These are phyloP conservation scores for Montipora cactus DNA, from an alignment of 64 coral and sea anemone species.

Conservation along the genomic window DNA sequence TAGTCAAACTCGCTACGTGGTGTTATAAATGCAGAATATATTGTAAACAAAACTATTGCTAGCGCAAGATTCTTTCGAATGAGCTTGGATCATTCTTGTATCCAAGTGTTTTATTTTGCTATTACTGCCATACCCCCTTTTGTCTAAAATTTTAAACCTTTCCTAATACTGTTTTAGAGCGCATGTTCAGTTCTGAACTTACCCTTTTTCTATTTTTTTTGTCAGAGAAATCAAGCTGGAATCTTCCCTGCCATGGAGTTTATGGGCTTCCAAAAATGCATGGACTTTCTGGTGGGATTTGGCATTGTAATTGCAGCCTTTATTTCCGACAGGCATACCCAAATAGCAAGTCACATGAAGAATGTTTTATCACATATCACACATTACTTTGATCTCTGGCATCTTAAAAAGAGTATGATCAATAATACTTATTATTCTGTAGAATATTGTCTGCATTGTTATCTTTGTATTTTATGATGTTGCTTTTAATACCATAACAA, in stretches of 20 bases:
- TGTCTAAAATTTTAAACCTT: no score
- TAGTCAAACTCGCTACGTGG: no score
- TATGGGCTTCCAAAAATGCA: slow-evolving; percentile 25
- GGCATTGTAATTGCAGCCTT: no score
- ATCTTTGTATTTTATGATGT: neutral
- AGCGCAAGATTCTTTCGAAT: no score
- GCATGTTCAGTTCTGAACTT: neutral
- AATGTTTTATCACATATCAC: neutral
- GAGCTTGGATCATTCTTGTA: no score
- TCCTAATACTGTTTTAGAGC: neutral
- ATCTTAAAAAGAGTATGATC: slow-evolving; percentile 45
- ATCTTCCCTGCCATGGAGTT: slow-evolving; percentile 43
- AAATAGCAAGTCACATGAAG: neutral
- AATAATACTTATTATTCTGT: neutral
- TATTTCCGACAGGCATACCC: no score
- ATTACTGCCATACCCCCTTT: no score
- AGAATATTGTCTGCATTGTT: neutral
- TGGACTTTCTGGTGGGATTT: neutral
- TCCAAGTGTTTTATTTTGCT: no score
- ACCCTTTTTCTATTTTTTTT: neutral
- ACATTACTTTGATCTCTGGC: slow-evolving; percentile 59
- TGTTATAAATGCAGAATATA: no score
- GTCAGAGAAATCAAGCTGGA: slow-evolving; percentile 44
- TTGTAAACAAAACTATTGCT: no score
- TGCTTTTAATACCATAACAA: neutral